phyloP scores from a whole-genome alignment of 2,797 vertebrate species.

The Pseudochromis fuscus region DNA sequence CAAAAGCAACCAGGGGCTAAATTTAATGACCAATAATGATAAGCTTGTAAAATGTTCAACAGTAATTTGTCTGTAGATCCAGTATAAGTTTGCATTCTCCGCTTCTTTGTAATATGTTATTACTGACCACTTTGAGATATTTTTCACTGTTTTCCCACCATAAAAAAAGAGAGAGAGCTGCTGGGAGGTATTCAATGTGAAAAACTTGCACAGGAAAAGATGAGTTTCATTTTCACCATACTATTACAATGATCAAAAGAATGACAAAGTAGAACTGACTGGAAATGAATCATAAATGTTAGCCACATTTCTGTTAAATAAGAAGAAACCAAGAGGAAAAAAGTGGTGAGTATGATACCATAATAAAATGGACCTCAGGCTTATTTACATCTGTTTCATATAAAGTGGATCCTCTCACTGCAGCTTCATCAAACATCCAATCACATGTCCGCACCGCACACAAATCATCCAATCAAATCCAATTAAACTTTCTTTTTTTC shows the following conservation, averaged over 20 bases:
- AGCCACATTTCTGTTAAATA: neutral
- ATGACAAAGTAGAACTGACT: neutral
- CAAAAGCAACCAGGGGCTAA: no score
- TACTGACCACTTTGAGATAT: neutral
- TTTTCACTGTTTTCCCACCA: neutral
- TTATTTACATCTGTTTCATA: no score
- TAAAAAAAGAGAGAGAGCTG: no score
- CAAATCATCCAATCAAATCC: constrained; percentile 13
- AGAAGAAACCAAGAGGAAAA: neutral
- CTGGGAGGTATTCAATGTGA: no score
- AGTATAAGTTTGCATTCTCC: no score
- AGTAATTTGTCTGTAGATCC: no score
- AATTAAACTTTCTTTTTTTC: constrained; percentile 16
- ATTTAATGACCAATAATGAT: no score
- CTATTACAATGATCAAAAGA: neutral
- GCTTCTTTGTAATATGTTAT: neutral
- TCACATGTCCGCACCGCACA: constrained; percentile 46
- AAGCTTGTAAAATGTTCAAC: no score
- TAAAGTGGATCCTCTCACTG: no score
- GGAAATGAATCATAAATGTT: neutral
- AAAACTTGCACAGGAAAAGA: no score
- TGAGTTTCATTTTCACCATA: neutral
- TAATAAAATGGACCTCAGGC: neutral
- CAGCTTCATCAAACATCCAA: no score
- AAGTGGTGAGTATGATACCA: neutral